Base-by-base conservation (phyloP, 2,113 vertebrate genomes). In the Misgurnus anguillicaudatus region DNA sequence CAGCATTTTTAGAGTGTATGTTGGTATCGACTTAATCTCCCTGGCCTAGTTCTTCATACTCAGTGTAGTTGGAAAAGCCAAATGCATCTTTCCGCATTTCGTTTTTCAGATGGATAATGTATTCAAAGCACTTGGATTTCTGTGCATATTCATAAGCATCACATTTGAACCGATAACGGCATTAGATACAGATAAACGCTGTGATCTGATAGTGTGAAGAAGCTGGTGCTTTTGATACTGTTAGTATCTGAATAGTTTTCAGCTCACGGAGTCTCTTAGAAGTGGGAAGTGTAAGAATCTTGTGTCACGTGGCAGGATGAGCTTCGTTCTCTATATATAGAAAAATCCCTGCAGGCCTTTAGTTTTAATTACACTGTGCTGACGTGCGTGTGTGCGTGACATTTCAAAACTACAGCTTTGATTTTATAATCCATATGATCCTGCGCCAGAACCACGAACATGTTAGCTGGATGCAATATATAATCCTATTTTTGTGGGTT, bases 171-270 rank as follows among this genome's bases (percentile, higher is more conserved):
- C 21, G 48, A 81, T 81, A 79, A 79, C 73, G 21, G 24, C 71
- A 79, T 84, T 84, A 81, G 79, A 80, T 84, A 70, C 66, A 78
- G 75, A 84, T 84, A 75, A 76, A 77, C 55, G 53, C 78, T 81
- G 48, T 71, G 76, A 79, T 84, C 66, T 58, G 21, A 73, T 67
- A 21, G 57, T 67, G 65, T 48, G 42, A n/a, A 0, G 53, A 64
- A 48, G 45, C 53, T 45, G n/a, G 11, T 64, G 47, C 36, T 21
- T 24, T 53, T 16, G 17, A 17, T 4, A 66, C 45, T 74, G 57
- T 71, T 5, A 13, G 48, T 51, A 51, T 66, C 53, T 78, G 75
- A 80, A 78, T 57, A 48, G 53, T 61, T 69, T 77, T 78, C 24
- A 69, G 67, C 51, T 80, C 1, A 4, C 16, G 4, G 64, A 80